Evolutionary conservation across 2,888 invertebrate genomes (phyloP).

Genomic region (Euphydryas editha): DNA sequence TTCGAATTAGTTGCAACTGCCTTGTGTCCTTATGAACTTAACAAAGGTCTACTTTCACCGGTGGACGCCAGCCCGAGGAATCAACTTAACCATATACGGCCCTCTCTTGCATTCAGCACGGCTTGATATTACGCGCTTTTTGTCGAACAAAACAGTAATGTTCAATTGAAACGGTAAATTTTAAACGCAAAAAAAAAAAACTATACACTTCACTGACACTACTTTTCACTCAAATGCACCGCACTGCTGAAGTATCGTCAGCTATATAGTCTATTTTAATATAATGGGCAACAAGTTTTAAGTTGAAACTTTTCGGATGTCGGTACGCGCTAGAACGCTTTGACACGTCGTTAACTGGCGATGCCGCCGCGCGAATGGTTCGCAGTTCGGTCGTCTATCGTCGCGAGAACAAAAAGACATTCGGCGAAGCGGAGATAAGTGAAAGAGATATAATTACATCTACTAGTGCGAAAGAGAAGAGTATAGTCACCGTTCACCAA

Average conservation of each 20-base stretch:
- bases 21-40: constrained; percentile 80
- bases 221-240: constrained; percentile 62
- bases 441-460: constrained; percentile 38
- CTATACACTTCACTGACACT: constrained; percentile 64
- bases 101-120: constrained; percentile 66
- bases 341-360: constrained; percentile 58
- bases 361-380: constrained; percentile 69
- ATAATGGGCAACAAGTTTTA: constrained; percentile 64
- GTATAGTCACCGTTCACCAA: constrained; percentile 59
- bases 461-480: constrained; percentile 51
- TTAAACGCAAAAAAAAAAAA: constrained; percentile 70
- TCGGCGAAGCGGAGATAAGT: constrained; percentile 58
- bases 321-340: constrained; percentile 54
- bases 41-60: constrained; percentile 83
- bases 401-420: constrained; percentile 58
- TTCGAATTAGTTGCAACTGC: constrained; percentile 71
- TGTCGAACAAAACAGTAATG: constrained; percentile 70
- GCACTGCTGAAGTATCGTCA: constrained; percentile 60
- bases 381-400: constrained; percentile 34
- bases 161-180: constrained; percentile 78
- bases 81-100: constrained; percentile 74
- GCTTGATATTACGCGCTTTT: constrained; percentile 72
- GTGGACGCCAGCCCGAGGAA: constrained; percentile 67
- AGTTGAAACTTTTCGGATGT: constrained; percentile 76
- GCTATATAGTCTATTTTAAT: constrained; percentile 56